A percentile compares a stretch with the other conserved stretches of the same genome.
These are phyloP conservation scores for Meloe dianella DNA, from an alignment of 2,888 invertebrate genomes.

Conservation along the genomic window DNA sequence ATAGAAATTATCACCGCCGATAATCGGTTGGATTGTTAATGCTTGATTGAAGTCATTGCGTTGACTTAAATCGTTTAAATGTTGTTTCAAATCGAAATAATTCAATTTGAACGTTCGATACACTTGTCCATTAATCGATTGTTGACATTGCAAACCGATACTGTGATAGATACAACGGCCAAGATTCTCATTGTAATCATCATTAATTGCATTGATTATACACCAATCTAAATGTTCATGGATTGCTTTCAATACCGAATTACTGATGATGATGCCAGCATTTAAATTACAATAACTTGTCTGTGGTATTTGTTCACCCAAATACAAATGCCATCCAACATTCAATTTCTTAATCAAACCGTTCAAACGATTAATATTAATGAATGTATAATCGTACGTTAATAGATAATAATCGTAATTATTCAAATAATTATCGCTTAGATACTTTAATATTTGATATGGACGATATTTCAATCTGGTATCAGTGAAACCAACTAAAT, in stretches of 20 bases:
- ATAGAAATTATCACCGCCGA: conserved; percentile 68
- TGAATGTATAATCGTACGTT: conserved; percentile 81
- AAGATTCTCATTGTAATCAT: conserved; percentile 83
- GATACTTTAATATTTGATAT: conserved; percentile 87
- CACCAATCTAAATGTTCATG: conserved; percentile 87
- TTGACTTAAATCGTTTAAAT: conserved; percentile 57
- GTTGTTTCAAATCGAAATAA: conserved; percentile 57
- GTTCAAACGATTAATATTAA: conserved; percentile 78
- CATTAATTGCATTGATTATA: conserved; percentile 82
- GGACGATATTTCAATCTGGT: conserved; percentile 76
- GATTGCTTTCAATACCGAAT: conserved; percentile 81
- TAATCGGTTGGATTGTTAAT: conserved; percentile 71
- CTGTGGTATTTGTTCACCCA: conserved; percentile 72
- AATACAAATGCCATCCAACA: conserved; percentile 83
- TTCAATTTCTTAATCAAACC: conserved; percentile 79
- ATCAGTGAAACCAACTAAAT: conserved; percentile 87
- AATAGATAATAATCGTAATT: conserved; percentile 94
- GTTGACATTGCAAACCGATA: conserved; percentile 67
- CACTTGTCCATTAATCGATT: conserved; percentile 57
- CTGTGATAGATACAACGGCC: conserved; percentile 85
- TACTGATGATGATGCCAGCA: conserved; percentile 86
- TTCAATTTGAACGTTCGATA: conserved; percentile 60
- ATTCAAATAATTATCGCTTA: conserved; percentile 86
- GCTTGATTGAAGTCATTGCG: conserved; percentile 63
- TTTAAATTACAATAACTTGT: conserved; percentile 74